Conservation (phyloP, 1,140 invertebrate genomes). For the Pseudoatta argentina region DNA sequence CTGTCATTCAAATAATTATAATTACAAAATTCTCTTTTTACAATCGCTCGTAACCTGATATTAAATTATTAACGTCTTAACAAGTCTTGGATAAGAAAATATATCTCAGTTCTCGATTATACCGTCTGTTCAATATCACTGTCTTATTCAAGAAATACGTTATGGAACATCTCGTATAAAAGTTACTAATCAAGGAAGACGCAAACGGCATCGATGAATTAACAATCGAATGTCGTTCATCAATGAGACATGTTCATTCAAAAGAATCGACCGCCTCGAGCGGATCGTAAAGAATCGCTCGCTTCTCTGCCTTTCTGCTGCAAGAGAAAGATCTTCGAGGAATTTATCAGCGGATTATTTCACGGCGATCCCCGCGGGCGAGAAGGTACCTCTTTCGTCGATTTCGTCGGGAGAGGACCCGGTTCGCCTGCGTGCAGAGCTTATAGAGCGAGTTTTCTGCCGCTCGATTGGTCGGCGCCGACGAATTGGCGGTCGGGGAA, state of each 20-base stretch:
- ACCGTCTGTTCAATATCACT: not conserved
- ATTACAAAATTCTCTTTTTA: not conserved
- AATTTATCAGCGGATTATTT: conserved; percentile 49
- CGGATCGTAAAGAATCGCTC: conserved; percentile 42
- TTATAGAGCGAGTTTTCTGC: conserved; percentile 69
- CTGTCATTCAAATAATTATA: no score
- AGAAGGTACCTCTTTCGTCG: conserved; percentile 57
- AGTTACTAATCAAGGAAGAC: not conserved
- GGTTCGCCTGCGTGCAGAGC: conserved; percentile 63
- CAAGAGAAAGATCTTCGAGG: conserved; percentile 26
- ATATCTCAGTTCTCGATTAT: not conserved
- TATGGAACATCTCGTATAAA: not conserved
- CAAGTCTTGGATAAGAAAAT: not conserved
- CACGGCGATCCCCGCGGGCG: conserved; percentile 39
- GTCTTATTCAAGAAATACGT: not conserved
- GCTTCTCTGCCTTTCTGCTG: not conserved
- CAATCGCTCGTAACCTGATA: not conserved
- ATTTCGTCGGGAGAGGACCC: conserved; percentile 63
- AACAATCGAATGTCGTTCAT: conserved; percentile 22
- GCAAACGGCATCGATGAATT: conserved; percentile 18
- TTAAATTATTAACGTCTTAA: not conserved
- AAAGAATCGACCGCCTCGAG: conserved; percentile 35
- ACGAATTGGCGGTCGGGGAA: conserved; percentile 73
- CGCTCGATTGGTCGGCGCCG: conserved; percentile 63
- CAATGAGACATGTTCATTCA: conserved; percentile 59